A percentile compares a stretch with the other conserved stretches of the same genome.
phyloP scores from a whole-genome alignment of 1,140 invertebrate species.

The Drosophila ohnishii region DNA sequence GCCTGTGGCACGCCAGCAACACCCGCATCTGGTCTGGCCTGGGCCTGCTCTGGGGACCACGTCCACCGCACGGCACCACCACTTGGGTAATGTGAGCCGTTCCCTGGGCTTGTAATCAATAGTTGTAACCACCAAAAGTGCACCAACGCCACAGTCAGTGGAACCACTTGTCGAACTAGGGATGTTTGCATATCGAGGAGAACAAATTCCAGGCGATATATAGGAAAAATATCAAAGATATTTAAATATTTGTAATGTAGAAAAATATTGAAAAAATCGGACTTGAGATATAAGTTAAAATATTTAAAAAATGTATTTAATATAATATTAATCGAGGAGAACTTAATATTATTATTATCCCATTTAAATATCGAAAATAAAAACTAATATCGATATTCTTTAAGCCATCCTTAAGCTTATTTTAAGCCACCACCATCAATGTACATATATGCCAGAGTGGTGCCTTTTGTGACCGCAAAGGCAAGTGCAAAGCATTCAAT shows the following conservation, averaged over 20 bases:
- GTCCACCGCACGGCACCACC: background rate
- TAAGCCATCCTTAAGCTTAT: background rate
- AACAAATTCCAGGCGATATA: background rate
- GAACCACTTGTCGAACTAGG: conserved; percentile 39
- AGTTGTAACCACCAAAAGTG: conserved; percentile 76
- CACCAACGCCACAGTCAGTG: conserved; percentile 38
- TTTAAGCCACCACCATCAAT: conserved; percentile 11
- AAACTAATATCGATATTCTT: background rate
- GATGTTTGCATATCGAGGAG: background rate
- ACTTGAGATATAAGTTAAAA: background rate
- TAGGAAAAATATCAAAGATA: background rate
- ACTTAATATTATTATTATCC: background rate
- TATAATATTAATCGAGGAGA: too few species aligned
- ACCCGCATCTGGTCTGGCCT: conserved; percentile 57
- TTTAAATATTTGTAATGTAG: background rate
- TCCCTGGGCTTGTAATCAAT: conserved; percentile 75
- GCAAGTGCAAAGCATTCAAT: conserved; percentile 80
- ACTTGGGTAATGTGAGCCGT: conserved; percentile 70
- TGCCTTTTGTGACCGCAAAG: conserved; percentile 67
- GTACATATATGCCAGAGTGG: conserved; percentile 24
- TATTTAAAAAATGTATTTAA: too few species aligned
- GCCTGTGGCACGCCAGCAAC: conserved; percentile 60
- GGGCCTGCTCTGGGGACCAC: conserved; percentile 4
- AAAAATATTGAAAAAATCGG: background rate
- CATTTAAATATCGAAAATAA: too few species aligned